phyloP scores from a whole-genome alignment of 2,113 vertebrate species.

The Stomatorhinus ivindoensis region DNA sequence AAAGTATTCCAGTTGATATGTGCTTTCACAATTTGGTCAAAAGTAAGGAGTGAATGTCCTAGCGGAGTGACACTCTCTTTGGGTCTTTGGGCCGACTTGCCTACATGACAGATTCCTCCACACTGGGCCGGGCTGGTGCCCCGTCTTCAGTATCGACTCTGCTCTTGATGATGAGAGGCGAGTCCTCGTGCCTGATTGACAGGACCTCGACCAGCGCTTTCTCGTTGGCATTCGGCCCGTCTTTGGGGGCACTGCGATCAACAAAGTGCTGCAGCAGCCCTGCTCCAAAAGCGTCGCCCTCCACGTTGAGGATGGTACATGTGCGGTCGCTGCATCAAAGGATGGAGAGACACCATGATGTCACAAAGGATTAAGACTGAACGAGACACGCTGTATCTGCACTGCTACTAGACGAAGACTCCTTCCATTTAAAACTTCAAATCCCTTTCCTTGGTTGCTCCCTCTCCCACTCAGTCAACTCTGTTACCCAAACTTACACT shows the following conservation, averaged over 20 bases:
- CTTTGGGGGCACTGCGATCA: constrained; percentile 41
- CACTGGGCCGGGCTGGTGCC: background rate
- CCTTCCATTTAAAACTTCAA: background rate
- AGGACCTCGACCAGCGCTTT: constrained; percentile 37
- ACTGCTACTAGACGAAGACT: background rate
- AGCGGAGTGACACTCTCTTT: background rate
- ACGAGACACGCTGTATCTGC: background rate
- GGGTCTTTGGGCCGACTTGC: background rate
- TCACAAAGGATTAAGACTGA: background rate
- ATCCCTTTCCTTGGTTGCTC: background rate
- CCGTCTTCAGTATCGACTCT: background rate
- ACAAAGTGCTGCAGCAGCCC: constrained; percentile 72
- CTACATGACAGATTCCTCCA: constrained; percentile 70
- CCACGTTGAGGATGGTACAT: constrained; percentile 80
- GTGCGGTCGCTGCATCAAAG: constrained; percentile 68
- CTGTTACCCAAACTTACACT: constrained; percentile 63
- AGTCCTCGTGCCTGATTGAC: constrained; percentile 40
- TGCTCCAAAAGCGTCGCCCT: constrained; percentile 78
- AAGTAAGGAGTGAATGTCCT: background rate
- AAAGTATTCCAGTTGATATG: background rate
- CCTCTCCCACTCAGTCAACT: background rate
- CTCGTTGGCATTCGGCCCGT: constrained; percentile 45
- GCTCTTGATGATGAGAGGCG: constrained; percentile 58
- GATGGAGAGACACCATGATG: background rate
- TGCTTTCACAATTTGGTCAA: constrained; percentile 7